phyloP scores from a whole-genome alignment of 2,888 invertebrate species.

The Callyntrura guangdongensis region DNA sequence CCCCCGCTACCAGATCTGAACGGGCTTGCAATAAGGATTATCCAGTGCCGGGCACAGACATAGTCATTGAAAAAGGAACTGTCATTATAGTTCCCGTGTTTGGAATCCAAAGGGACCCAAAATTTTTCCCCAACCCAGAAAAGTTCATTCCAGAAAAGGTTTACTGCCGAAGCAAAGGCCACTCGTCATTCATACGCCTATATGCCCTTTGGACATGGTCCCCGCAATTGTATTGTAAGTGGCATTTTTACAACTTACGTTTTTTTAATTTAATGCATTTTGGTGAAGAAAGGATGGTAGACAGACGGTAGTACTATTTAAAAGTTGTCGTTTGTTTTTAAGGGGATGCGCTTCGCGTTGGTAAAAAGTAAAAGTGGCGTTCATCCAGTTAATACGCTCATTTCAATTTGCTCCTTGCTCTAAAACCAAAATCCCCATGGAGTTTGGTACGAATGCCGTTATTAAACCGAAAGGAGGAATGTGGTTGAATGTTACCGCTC shows the following conservation, averaged over 20 bases:
- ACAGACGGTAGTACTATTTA: too few relatives aligned
- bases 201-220: conserved; percentile 85
- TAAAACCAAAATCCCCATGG: conserved; percentile 86
- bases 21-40: conserved; percentile 86
- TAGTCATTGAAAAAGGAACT: conserved; percentile 87
- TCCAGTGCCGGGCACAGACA: conserved; percentile 87
- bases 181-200: conserved; percentile 87
- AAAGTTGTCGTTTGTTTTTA: neutral
- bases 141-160: conserved; percentile 89
- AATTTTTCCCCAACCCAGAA: conserved; percentile 88
- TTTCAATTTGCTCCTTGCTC: too few relatives aligned
- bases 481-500: conserved; percentile 11
- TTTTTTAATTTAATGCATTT: too few relatives aligned
- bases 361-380: conserved; percentile 87
- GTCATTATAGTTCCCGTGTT: conserved; percentile 88
- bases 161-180: conserved; percentile 88
- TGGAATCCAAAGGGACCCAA: conserved; percentile 88
- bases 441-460: neutral
- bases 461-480: conserved; percentile 28
- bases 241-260: neutral
- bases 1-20: conserved; percentile 86
- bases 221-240: conserved; percentile 47
- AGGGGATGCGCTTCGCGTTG: conserved; percentile 87
- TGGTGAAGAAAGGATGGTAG: too few relatives aligned
- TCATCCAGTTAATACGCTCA: too few relatives aligned